These are phyloP conservation scores for Phalacrocorax carbo DNA, from an alignment of 2,113 vertebrate genomes.

Conservation along the genomic window DNA sequence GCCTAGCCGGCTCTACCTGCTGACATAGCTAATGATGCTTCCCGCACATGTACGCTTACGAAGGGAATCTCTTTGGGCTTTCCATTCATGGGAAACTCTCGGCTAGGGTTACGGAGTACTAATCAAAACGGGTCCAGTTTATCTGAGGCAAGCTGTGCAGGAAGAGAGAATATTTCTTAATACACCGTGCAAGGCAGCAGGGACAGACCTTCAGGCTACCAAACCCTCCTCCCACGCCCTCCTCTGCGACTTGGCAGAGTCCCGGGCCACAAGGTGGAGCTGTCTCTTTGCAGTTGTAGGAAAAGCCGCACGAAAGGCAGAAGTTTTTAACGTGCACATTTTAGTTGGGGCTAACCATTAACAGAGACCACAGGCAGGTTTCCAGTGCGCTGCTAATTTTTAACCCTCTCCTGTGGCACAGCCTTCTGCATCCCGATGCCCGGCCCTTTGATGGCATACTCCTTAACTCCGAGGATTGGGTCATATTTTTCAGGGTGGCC, in stretches of 20 bases:
- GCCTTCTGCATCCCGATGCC: neutral
- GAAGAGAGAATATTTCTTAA: neutral
- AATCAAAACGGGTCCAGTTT: neutral
- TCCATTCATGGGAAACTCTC: neutral
- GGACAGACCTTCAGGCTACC: accelerated
- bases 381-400: neutral
- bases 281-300: neutral
- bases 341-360: neutral
- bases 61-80: neutral
- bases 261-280: conserved; percentile 51
- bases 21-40: neutral
- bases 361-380: neutral
- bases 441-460: accelerated
- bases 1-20: neutral
- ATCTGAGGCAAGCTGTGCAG: neutral
- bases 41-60: accelerated
- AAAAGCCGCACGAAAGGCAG: neutral
- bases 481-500: neutral
- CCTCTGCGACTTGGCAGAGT: no score
- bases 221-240: neutral
- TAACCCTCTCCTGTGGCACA: neutral
- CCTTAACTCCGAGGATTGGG: neutral
- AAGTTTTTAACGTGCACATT: neutral
- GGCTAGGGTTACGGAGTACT: neutral
- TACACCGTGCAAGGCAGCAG: accelerated